Base-by-base conservation (phyloP, 2,888 invertebrate species). In the Drosophila leonis region DNA sequence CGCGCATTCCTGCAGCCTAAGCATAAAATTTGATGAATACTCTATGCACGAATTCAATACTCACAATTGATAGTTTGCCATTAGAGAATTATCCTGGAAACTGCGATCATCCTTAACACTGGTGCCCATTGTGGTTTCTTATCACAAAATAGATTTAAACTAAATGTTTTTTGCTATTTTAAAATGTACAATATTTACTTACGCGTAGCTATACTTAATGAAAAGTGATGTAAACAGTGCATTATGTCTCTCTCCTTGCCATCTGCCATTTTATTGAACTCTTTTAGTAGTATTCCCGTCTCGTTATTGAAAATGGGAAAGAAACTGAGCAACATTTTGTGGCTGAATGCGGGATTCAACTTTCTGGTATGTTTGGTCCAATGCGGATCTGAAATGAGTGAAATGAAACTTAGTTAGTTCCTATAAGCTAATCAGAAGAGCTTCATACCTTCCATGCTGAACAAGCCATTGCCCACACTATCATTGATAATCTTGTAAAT, bases 291-390 rank as follows among this genome's bases (percentile, higher is more conserved):
- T 27, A 41, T 63, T 44, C 77, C 72, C 0, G 82, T 71, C 48
- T 88, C 90, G 9, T 52, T 35, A 67, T 92, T 92, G 24, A 92
- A 92, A 8, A 82, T 82, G 20, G 90, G 83, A 13, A 92, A 41
- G 73, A 87, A 91, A 67, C 83, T 90, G 1, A 89, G 66, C 20
- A 92, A 52, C n/a, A 87, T 82, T 49, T 84, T 88, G 15, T 90
- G 85, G 8, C 72, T 79, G 52, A 92, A 92, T 7, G 90, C 88
- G 0, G 92, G 87, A 72, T 90, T 91, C 3, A 92, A 62, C 2
- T 81, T 71, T 59, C 83, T 91, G 27, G 90, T 80, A 65, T 90
- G 91, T 13, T 68, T 46, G 61, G 67, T 90, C 92, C 92, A 92
- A 31, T 60, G 29, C 0, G 90, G 87, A 46, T 87, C 91, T 64